Evolutionary conservation across 1,140 invertebrate species (phyloP), one percentile per base, ranked within the genome.

Genomic region (Listronotus bonariensis): DNA sequence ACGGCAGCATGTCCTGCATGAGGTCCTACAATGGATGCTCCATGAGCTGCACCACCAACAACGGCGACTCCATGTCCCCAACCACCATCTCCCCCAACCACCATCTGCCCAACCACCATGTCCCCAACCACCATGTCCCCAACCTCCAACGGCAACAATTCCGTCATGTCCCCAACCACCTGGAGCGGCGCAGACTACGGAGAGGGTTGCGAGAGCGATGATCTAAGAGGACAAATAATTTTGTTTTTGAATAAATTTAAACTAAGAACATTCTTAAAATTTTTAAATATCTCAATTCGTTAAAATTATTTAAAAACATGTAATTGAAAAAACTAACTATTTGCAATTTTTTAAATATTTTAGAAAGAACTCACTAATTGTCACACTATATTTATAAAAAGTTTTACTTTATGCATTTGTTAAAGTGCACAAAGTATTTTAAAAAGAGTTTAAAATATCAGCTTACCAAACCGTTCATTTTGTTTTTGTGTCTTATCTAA

Each of bases 381-480:
- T n/a, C n/a, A n/a, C n/a, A n/a, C n/a, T n/a, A n/a, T n/a, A n/a
- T n/a, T n/a, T n/a, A n/a, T n/a, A n/a, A n/a, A n/a, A n/a, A n/a
- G n/a, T n/a, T n/a, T n/a, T n/a, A n/a, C n/a, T n/a, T n/a, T n/a
- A n/a, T n/a, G n/a, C n/a, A n/a, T n/a, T n/a, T n/a, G n/a, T n/a
- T 26, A 5, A 26, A 26, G 2, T 3, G 1, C 20, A 5, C 2
- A 26, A 3, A 5, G 1, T 26, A 26, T 26, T 26, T 26, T 26
- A 5, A 26, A 36, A 8, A 36, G 3, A 1, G 1, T 26, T 3
- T 26, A 3, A n/a, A n/a, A n/a, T n/a, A 1, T 6, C 7, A 26
- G 5, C 69, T 71, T 69, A 71, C 69, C 69, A 71, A 60, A 45
- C 61, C 49, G 59, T 71, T 71, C 69, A 71, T 71, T 38, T 26